Evolutionary conservation across 2,797 vertebrate species (phyloP).

Genomic region (Rhinogobio ventralis): DNA sequence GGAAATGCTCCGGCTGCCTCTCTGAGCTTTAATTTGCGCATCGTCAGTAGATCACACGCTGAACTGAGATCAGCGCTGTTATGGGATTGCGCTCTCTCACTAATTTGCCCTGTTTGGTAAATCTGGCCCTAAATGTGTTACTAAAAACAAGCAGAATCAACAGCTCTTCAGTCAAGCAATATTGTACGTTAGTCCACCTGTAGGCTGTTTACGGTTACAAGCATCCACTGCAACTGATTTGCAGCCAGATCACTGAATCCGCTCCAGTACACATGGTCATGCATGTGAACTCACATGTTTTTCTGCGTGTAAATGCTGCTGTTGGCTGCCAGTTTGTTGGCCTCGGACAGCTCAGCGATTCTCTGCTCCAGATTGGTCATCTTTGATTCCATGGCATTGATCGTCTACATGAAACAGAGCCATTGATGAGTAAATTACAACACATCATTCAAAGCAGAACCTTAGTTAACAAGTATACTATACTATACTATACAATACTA

Average conservation of each 20-base stretch:
- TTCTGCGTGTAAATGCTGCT: slow-evolving; percentile 99
- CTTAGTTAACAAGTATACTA: not conserved
- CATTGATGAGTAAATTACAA: not conserved
- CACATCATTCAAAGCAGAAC: not conserved
- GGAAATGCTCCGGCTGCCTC: too few relatives aligned
- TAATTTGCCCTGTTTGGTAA: too few relatives aligned
- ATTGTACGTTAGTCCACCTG: not conserved
- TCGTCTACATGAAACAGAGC: slow-evolving; percentile 80
- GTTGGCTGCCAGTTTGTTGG: slow-evolving; percentile 97
- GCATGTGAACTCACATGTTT: slow-evolving; percentile 89
- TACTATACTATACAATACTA: too few relatives aligned
- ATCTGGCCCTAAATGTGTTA: not conserved
- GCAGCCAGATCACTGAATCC: not conserved
- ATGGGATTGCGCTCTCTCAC: too few relatives aligned
- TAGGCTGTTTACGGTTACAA: not conserved
- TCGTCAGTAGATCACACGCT: too few relatives aligned
- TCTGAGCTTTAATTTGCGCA: too few relatives aligned
- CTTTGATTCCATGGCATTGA: slow-evolving; percentile 99
- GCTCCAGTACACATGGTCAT: not conserved
- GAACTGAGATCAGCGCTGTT: too few relatives aligned
- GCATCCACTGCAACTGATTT: not conserved
- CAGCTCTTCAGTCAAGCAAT: slow-evolving; percentile 2
- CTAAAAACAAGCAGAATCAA: not conserved
- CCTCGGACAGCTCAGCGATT: slow-evolving; percentile 94
- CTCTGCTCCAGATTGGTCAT: slow-evolving; percentile 97